phyloP scores from a whole-genome alignment of 2,888 invertebrate species.

The Ophioninae sp. region DNA sequence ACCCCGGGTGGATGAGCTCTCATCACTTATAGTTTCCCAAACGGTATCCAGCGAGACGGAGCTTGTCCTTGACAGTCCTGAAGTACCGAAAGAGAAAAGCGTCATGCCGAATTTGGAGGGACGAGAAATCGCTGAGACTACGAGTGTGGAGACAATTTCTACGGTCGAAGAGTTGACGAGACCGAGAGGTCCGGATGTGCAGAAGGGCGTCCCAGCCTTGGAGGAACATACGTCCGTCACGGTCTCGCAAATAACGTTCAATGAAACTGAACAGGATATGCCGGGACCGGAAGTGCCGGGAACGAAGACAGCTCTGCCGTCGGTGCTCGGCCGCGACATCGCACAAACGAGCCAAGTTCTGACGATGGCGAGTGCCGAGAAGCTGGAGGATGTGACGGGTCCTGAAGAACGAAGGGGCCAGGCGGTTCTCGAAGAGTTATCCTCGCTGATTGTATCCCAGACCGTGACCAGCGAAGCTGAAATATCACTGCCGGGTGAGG shows the following conservation, averaged over 20 bases:
- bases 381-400: slow-evolving; percentile 66
- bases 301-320: slow-evolving; percentile 71
- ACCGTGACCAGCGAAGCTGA: slow-evolving; percentile 69
- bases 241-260: slow-evolving; percentile 70
- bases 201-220: slow-evolving; percentile 68
- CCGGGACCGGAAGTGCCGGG: slow-evolving; percentile 64
- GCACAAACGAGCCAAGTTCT: slow-evolving; percentile 79
- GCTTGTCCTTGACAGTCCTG: slow-evolving; percentile 61
- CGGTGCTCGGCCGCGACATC: slow-evolving; percentile 75
- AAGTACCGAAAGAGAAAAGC: slow-evolving; percentile 75
- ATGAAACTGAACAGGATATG: slow-evolving; percentile 70
- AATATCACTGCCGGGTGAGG: slow-evolving; percentile 64
- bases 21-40: slow-evolving; percentile 69
- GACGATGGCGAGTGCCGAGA: slow-evolving; percentile 69
- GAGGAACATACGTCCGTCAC: slow-evolving; percentile 71
- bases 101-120: slow-evolving; percentile 76
- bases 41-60: slow-evolving; percentile 71
- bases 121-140: slow-evolving; percentile 73
- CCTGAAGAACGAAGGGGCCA: slow-evolving; percentile 72
- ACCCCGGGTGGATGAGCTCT: slow-evolving; percentile 70
- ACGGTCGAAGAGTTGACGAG: slow-evolving; percentile 69
- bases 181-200: slow-evolving; percentile 66
- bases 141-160: slow-evolving; percentile 70
- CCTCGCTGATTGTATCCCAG: slow-evolving; percentile 70
- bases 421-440: slow-evolving; percentile 69